phyloP scores from a whole-genome alignment of 2,113 vertebrate genomes.

The Labeo catla region DNA sequence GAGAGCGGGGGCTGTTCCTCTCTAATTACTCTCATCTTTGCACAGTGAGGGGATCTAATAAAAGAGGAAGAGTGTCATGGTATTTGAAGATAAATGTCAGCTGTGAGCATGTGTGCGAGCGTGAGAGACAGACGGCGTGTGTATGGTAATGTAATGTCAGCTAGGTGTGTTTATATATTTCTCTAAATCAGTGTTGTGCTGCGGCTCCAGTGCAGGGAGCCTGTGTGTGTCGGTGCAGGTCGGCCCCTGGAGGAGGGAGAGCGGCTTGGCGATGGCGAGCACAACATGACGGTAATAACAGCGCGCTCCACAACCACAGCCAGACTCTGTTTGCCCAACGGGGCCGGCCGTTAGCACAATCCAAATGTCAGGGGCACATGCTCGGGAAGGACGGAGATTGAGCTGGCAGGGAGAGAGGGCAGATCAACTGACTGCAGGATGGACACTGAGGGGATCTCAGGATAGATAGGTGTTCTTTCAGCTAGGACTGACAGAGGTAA shows the following conservation, averaged over 20 bases:
- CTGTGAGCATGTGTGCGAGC: conserved; percentile 12
- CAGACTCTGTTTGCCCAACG: conserved; percentile 40
- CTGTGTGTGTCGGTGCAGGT: conserved; percentile 14
- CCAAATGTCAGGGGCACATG: conserved; percentile 51
- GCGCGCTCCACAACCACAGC: not conserved
- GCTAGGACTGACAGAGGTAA: not conserved
- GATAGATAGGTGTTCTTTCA: not conserved
- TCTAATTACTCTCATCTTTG: conserved; percentile 58
- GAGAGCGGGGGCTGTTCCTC: not conserved
- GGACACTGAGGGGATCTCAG: not conserved
- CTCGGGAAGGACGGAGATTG: not conserved
- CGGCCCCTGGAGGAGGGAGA: conserved; percentile 17
- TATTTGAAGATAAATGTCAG: conserved; percentile 60
- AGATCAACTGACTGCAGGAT: not conserved
- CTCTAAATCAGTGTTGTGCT: conserved; percentile 36
- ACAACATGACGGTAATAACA: conserved; percentile 36
- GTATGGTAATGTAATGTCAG: conserved; percentile 39
- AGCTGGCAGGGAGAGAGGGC: not conserved
- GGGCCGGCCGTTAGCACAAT: conserved; percentile 41
- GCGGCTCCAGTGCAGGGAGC: not conserved
- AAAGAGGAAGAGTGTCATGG: conserved; percentile 28
- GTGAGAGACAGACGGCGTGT: conserved; percentile 16
- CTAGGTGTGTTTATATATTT: conserved; percentile 32
- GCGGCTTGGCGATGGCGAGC: not conserved
- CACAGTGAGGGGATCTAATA: conserved; percentile 47